Percentiles rank a stretch among this genome's conserved stretches.
These are phyloP conservation scores for Steatornis caripensis DNA, from an alignment of 2,113 vertebrate species.

Conservation along the genomic window DNA sequence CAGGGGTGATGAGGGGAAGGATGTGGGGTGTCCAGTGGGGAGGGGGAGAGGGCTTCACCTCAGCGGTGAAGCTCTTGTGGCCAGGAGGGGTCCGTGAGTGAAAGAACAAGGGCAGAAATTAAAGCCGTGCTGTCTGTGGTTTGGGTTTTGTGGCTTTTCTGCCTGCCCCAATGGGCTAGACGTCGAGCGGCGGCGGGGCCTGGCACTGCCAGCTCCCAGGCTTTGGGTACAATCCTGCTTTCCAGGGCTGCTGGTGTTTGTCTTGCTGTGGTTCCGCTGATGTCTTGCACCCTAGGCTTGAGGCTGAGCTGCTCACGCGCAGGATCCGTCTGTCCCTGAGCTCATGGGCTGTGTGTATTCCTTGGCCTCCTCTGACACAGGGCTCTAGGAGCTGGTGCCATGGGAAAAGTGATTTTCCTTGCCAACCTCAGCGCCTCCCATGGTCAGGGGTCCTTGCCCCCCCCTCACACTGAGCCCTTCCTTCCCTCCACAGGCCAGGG, in stretches of 20 bases:
- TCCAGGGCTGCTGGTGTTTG: background rate
- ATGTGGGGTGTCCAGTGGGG: too few relatives aligned
- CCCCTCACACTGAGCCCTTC: background rate
- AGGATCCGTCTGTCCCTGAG: background rate
- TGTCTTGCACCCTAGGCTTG: background rate
- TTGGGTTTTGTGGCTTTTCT: background rate
- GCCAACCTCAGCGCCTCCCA: too few relatives aligned
- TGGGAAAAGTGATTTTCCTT: background rate
- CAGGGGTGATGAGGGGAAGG: background rate
- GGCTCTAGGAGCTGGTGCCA: background rate
- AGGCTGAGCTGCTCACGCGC: background rate
- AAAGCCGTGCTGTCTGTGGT: background rate
- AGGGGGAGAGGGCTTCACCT: background rate
- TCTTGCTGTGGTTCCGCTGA: background rate
- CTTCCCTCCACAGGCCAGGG: slow-evolving; percentile 79
- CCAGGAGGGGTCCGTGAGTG: background rate
- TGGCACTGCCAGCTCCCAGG: background rate
- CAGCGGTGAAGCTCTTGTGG: accelerated
- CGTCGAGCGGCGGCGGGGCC: accelerated
- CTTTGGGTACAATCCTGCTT: background rate
- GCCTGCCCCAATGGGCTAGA: background rate
- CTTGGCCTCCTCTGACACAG: accelerated
- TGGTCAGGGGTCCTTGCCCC: accelerated
- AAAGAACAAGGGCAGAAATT: background rate
- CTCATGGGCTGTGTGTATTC: accelerated